Conservation (phyloP, 2,113 vertebrate species). For the Anolis carolinensis region DNA sequence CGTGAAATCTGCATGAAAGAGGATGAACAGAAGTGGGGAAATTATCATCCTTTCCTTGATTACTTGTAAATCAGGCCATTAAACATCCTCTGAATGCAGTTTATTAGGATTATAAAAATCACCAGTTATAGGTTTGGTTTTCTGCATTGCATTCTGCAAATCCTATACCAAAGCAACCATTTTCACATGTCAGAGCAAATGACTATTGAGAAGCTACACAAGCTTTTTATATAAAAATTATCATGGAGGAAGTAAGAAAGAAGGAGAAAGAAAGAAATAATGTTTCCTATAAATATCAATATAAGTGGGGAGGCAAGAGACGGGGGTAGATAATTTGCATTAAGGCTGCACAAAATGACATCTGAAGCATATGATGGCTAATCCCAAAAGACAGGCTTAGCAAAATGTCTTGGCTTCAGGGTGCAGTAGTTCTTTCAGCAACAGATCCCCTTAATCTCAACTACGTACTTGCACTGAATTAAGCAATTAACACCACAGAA, state of each 20-base stretch:
- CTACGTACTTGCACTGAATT: conserved; percentile 38
- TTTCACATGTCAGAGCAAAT: conserved; percentile 53
- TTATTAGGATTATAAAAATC: conserved; percentile 48
- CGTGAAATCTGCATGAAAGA: conserved; percentile 40
- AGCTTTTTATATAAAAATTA: background rate
- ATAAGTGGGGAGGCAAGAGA: background rate
- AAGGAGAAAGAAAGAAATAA: conserved; percentile 4
- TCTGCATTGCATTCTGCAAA: conserved; percentile 37
- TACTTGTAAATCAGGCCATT: conserved; percentile 63
- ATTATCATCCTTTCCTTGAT: conserved; percentile 42
- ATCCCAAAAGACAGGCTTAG: conserved; percentile 31
- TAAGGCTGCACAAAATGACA: conserved; percentile 8
- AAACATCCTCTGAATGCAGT: conserved; percentile 51
- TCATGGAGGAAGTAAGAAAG: background rate
- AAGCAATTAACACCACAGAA: conserved; percentile 31
- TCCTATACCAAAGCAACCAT: conserved; percentile 6
- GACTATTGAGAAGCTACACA: conserved; percentile 2
- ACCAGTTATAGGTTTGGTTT: conserved; percentile 46
- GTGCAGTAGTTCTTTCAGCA: conserved; percentile 29
- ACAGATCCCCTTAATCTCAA: conserved; percentile 40
- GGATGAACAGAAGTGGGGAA: conserved; percentile 7
- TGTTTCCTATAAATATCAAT: conserved; percentile 13
- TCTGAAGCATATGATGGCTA: conserved; percentile 29
- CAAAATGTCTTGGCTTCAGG: conserved; percentile 20
- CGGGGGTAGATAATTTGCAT: conserved; percentile 14